Conservation (phyloP, 2,797 vertebrate genomes). For the Lepilemur septentrionalis region DNA sequence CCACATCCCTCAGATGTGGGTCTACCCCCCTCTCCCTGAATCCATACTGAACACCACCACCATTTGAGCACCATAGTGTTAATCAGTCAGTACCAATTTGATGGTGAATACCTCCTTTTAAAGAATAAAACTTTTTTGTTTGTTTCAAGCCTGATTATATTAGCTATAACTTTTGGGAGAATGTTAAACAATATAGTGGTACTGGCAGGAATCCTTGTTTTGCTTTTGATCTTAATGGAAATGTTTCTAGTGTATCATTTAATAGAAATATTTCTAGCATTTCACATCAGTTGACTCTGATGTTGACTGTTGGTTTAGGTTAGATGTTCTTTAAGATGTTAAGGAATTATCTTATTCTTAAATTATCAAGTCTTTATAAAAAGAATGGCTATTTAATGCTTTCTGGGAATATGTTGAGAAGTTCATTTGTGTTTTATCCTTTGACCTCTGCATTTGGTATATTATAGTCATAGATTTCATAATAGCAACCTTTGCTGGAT, state of each 20-base stretch:
- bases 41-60: too few species aligned
- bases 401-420: background rate
- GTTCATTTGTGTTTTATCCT: conserved; percentile 38
- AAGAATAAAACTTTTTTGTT: background rate
- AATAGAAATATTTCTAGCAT: background rate
- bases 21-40: too few species aligned
- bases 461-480: background rate
- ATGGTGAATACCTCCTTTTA: background rate
- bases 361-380: background rate
- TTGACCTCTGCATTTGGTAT: background rate
- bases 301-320: conserved; percentile 3
- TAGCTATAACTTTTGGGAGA: background rate
- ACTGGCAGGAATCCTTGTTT: background rate
- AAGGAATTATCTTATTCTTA: conserved; percentile 19
- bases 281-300: conserved; percentile 3
- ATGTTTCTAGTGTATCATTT: conserved; percentile 1
- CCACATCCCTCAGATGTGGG: too few species aligned
- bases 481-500: background rate
- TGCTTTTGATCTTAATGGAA: conserved; percentile 32
- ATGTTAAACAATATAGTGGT: conserved; percentile 40
- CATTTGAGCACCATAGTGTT: too few species aligned
- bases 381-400: background rate
- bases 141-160: background rate
- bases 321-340: conserved; percentile 26
- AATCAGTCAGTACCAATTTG: too few species aligned